A percentile compares a stretch with the other conserved stretches of the same genome.
phyloP scores from a whole-genome alignment of 2,797 vertebrate genomes.

The Alectoris magna region DNA sequence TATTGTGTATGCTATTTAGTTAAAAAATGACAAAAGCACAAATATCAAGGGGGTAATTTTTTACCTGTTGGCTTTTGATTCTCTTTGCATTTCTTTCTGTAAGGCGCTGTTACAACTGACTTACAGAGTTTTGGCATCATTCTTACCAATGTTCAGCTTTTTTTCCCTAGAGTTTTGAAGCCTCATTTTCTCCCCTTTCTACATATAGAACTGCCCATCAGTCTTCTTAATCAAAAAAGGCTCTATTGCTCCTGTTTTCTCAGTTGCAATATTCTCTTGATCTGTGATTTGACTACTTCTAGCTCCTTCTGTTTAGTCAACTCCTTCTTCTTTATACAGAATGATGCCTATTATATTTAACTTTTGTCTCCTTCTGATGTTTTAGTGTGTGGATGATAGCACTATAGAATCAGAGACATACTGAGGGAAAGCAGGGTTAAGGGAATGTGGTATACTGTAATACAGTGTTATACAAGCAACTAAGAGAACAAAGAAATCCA shows the following conservation, averaged over 20 bases:
- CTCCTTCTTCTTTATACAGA: neutral
- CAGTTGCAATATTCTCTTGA: neutral
- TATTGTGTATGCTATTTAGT: neutral
- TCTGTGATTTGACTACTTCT: neutral
- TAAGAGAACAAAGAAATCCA: neutral
- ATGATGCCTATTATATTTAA: neutral
- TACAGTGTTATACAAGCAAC: neutral
- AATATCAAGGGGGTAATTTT: neutral
- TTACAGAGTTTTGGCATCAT: neutral
- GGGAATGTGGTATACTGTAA: neutral
- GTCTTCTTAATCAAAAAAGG: neutral
- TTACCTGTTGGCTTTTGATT: neutral
- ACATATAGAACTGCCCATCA: neutral
- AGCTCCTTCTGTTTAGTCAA: neutral
- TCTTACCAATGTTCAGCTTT: neutral
- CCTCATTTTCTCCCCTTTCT: neutral
- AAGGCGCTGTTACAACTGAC: neutral
- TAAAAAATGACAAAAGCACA: neutral
- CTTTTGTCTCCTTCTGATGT: neutral
- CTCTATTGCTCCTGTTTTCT: neutral
- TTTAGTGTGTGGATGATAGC: neutral
- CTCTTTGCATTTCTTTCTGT: neutral
- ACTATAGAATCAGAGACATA: accelerated
- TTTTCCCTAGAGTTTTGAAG: neutral
- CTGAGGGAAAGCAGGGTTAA: neutral